These are phyloP conservation scores for Helicoverpa armigera DNA, from an alignment of 1,140 invertebrate genomes.

Conservation along the genomic window DNA sequence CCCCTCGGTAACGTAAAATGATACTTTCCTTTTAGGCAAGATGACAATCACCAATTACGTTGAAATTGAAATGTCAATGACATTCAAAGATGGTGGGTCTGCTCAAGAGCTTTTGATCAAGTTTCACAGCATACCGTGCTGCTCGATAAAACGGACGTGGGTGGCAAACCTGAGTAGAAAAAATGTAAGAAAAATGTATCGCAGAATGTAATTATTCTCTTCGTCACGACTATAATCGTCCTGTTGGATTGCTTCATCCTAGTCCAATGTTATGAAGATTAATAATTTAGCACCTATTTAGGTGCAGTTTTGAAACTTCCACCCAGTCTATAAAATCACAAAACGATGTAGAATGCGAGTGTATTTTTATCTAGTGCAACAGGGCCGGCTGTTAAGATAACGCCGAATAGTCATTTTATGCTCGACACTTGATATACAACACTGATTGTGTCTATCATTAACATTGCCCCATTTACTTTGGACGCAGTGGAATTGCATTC, in stretches of 20 bases:
- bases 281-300: no score
- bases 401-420: background rate
- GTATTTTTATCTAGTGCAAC: constrained; percentile 22
- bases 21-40: constrained; percentile 18
- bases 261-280: no score
- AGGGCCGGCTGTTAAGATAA: constrained; percentile 1
- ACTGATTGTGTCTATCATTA: background rate
- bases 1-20: background rate
- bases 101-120: background rate
- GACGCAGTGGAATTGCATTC: no score
- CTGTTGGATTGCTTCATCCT: no score
- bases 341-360: background rate
- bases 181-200: no score
- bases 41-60: background rate
- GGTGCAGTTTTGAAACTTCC: no score
- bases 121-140: background rate
- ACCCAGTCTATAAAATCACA: background rate
- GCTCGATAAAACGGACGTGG: no score
- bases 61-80: background rate
- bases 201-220: no score
- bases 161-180: no score
- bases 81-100: background rate
- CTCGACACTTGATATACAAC: constrained; percentile 2
- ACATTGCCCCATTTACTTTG: no score
- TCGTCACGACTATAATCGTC: no score